These are phyloP conservation scores for Oreochromis aureus DNA, from an alignment of 2,113 vertebrate species.

Conservation along the genomic window DNA sequence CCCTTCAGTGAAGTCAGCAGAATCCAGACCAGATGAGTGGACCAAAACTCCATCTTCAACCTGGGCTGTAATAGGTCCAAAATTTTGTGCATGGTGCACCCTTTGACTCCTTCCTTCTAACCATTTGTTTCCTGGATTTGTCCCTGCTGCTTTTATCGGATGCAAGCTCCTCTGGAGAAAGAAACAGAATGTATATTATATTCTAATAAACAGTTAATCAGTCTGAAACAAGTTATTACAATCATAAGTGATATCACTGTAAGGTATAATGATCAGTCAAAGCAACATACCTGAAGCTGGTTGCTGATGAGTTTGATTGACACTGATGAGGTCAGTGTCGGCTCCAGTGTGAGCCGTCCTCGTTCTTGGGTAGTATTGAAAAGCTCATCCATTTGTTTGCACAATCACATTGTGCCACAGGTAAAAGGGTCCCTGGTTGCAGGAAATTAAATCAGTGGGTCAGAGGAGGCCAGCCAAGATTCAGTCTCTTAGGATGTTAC, in stretches of 20 bases:
- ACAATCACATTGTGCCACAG: background rate
- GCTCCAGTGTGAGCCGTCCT: background rate
- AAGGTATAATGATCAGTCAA: background rate
- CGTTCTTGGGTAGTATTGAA: background rate
- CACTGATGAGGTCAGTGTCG: background rate
- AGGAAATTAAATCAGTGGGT: background rate
- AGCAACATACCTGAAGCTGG: background rate
- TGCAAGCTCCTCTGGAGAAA: background rate
- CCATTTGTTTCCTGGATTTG: background rate
- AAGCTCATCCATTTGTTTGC: background rate
- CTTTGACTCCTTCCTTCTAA: background rate
- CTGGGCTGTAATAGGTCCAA: background rate
- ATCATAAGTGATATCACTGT: background rate
- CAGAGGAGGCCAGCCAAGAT: no score
- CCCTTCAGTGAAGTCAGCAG: background rate
- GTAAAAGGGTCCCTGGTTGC: background rate
- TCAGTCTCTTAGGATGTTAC: no score
- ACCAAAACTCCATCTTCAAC: background rate
- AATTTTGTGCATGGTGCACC: background rate
- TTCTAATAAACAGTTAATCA: background rate
- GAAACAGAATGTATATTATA: background rate
- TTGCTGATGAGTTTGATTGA: background rate
- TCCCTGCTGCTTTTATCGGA: background rate
- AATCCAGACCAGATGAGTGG: background rate
- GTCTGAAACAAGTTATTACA: background rate